Evolutionary conservation across 2,797 vertebrate species (phyloP).

Genomic region (Sternarchorhynchus goeldii): DNA sequence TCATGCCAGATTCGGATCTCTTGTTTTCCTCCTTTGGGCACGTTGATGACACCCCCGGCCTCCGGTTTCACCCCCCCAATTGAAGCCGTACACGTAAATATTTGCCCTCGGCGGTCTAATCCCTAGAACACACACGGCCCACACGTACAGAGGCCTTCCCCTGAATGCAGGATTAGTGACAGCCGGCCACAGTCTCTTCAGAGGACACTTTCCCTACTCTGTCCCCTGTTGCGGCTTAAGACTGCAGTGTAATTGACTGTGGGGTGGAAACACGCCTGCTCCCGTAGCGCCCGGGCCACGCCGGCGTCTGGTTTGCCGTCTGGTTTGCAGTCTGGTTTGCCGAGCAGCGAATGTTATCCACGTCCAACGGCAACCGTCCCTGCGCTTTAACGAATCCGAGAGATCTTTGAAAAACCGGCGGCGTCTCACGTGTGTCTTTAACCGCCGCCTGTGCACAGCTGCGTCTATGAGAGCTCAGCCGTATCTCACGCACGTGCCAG

Average conservation of each 20-base stretch:
- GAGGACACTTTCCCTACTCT: conserved; percentile 18
- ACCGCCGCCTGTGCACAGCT: not conserved
- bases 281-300: not conserved
- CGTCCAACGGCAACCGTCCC: no score
- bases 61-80: not conserved
- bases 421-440: not conserved
- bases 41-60: conserved; percentile 11
- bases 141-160: conserved; percentile 7
- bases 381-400: not conserved
- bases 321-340: not conserved
- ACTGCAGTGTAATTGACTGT: conserved; percentile 1
- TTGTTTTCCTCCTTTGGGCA: conserved; percentile 35
- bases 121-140: conserved; percentile 30
- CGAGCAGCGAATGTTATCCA: not conserved
- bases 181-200: conserved; percentile 31
- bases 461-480: no score
- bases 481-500: no score
- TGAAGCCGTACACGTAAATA: conserved; percentile 39
- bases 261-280: not conserved
- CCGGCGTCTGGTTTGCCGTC: not conserved
- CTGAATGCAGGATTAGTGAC: conserved; percentile 42
- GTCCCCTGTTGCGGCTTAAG: conserved; percentile 5
- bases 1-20: conserved; percentile 25
- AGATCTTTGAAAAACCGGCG: not conserved
- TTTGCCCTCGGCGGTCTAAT: conserved; percentile 45